Percentiles rank a stretch among this genome's conserved stretches.
Conservation (phyloP, 2,113 vertebrate species). For the Speoplatyrhinus poulsoni region DNA sequence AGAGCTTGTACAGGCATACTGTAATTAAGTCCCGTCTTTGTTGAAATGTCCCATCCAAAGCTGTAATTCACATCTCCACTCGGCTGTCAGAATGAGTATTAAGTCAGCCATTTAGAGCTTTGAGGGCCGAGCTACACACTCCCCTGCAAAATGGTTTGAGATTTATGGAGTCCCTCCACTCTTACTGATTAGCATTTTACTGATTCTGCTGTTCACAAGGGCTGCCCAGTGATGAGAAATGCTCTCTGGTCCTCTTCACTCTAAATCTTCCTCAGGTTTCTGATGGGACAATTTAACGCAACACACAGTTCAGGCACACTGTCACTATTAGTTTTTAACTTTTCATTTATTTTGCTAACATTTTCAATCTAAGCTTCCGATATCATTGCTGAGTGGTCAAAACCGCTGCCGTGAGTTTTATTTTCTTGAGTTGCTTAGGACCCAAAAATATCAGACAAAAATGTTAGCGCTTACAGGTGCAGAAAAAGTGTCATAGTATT, state of each 20-base stretch:
- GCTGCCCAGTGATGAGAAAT: constrained; percentile 17
- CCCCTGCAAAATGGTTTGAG: constrained; percentile 23
- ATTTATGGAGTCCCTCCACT: constrained; percentile 40
- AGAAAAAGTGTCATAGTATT: background rate
- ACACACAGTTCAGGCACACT: background rate
- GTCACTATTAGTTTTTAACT: background rate
- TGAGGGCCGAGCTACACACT: constrained; percentile 16
- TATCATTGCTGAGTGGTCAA: background rate
- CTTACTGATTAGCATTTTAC: constrained; percentile 51
- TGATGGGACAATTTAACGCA: constrained; percentile 3
- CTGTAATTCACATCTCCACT: constrained; percentile 33
- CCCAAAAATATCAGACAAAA: background rate
- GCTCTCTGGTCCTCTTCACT: constrained; percentile 4
- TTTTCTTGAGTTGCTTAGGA: too few relatives aligned
- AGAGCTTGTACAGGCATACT: too few relatives aligned
- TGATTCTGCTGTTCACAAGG: constrained; percentile 49
- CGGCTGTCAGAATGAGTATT: constrained; percentile 45
- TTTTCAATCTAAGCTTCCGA: background rate
- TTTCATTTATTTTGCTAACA: background rate
- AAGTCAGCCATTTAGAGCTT: constrained; percentile 46
- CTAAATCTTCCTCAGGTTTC: constrained; percentile 7
- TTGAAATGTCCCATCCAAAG: constrained; percentile 38
- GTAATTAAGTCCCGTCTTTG: constrained; percentile 17
- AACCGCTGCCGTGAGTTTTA: too few relatives aligned
- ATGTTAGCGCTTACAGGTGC: background rate